These are phyloP conservation scores for Epistrophe eligans DNA, from an alignment of 2,888 invertebrate species.

Conservation along the genomic window DNA sequence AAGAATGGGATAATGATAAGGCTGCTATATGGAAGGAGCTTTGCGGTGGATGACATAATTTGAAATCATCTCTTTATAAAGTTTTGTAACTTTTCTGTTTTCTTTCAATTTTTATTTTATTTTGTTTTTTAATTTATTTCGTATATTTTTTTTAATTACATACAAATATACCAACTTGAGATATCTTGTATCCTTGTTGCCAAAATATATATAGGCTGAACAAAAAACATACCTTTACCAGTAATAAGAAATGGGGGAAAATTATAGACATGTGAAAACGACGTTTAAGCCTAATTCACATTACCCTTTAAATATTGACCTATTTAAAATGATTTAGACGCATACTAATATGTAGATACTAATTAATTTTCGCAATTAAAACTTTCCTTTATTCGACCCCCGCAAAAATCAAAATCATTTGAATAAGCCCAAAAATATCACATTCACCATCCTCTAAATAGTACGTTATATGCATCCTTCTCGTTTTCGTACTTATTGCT, in stretches of 20 bases:
- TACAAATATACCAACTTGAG: too few relatives aligned
- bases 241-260: too few relatives aligned
- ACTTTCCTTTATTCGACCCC: background rate
- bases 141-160: background rate
- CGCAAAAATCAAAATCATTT: slow-evolving; percentile 18
- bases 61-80: slow-evolving; percentile 20
- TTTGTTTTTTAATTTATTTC: background rate
- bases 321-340: background rate
- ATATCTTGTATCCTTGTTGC: too few relatives aligned
- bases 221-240: too few relatives aligned
- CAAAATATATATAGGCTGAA: too few relatives aligned
- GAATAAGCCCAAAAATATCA: slow-evolving; percentile 24
- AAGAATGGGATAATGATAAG: slow-evolving; percentile 52
- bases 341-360: background rate
- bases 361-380: slow-evolving; percentile 11
- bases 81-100: slow-evolving; percentile 30
- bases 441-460: background rate
- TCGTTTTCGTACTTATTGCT: background rate
- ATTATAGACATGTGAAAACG: too few relatives aligned
- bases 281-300: too few relatives aligned
- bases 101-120: slow-evolving; percentile 10
- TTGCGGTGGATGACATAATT: slow-evolving; percentile 47
- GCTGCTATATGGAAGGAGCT: background rate
- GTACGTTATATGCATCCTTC: background rate
- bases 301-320: background rate